Evolutionary conservation across 2,888 invertebrate species (phyloP), one percentile per base, ranked within the genome.

Genomic region (Acleris cristana): DNA sequence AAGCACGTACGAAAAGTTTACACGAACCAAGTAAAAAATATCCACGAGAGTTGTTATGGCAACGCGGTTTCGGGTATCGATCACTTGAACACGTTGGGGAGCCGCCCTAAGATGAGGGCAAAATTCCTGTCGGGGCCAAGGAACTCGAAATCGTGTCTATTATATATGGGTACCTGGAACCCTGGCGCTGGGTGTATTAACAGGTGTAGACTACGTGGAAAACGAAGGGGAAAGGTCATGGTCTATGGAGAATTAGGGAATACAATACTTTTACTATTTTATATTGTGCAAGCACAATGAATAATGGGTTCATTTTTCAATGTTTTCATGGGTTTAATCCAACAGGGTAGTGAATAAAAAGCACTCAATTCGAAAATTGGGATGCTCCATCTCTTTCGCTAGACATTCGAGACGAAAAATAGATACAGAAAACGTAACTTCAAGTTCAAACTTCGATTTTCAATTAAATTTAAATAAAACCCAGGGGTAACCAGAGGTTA

Each of bases 21-120:
- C 55, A 55, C 55, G 55, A 40, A 34, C 2, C 56, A 1, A 44
- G 54, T 12, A 21, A 21, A 55, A 34, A 34, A 10, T 10, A 16
- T 16, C 19, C 70, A 64, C 58, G 70, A 65, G 55, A 60, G 73
- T 74, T 63, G 53, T 72, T 70, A 52, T 72, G 71, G 71, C 71
- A 72, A 74, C 69, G 63, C 51, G 51, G 14, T 48, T 65, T 60
- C 64, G 59, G 66, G 55, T 71, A 72, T 72, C 66, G 72, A 72
- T 72, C 70, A 66, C 56, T 30, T 58, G 55, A 59, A 34, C 70
- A 62, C 70, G 70, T 64, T 49, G 59, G 58, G 58, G 61, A 53
- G 65, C 19, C 59, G 52, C 48, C 48, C 48, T 18, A 48, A 48
- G 48, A 48, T 48, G 48, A 18, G 48, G 48, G 48, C n/a, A 48